Evolutionary conservation across 2,113 vertebrate species (phyloP), one percentile per base, ranked within the genome.

Genomic region (Megaptera novaeangliae): DNA sequence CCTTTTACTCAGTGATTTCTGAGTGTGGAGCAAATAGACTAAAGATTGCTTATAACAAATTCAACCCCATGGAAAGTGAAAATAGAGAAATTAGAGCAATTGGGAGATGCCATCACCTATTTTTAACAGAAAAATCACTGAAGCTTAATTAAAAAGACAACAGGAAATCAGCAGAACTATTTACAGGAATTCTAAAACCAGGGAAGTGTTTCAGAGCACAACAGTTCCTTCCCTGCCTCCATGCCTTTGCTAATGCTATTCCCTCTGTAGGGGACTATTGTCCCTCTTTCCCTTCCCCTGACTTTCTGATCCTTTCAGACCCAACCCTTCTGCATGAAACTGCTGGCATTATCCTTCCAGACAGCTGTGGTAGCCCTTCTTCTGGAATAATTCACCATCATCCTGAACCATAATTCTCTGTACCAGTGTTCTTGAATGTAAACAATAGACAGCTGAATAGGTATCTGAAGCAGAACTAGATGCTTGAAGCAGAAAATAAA

Each of bases 331-430:
- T 90, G 15, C 10, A 27, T 7, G 9, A 23, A 25, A 27, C 21
- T 59, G 2, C 25, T 20, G 5, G 20, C 25, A 8, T 31, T 3
- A 5, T 3, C 49, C 17, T 2, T 34, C 75, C 18, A 83, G 59
- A 31, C 2, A 5, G 52, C 49, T 0, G 31, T 8, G 3, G 1
- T 31, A 25, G 6, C 3, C 2, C 13, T 46, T 68, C 10, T 5
- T n/a, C 49, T 21, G 15, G 9, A 18, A 11, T 64, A 5, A n/a
- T 3, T 41, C 49, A 13, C 41, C 41, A 2, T 3, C 29, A 15
- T 20, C 29, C 66, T 13, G 2, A 8, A 39, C 57, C 39, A 25
- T 34, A 14, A 71, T 74, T 88, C 25, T 57, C 36, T 9, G 52
- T 23, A 57, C 31, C 29, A 29, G n/a, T 8, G 69, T 64, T 91